phyloP scores from a whole-genome alignment of 2,797 vertebrate genomes.

The Crypturellus tataupa region DNA sequence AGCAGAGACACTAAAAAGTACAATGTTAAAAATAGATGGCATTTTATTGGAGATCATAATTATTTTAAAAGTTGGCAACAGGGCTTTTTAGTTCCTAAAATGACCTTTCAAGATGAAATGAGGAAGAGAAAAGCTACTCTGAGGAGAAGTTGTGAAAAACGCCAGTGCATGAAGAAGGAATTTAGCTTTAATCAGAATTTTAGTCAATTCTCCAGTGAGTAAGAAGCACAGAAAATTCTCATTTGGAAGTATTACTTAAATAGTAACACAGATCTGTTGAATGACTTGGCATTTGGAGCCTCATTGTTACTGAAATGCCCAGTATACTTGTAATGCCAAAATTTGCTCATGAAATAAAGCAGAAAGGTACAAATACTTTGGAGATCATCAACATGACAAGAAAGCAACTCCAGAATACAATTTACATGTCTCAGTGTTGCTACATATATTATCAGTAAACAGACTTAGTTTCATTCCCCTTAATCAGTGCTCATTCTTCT shows the following conservation, averaged over 20 bases:
- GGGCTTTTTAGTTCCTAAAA: slow-evolving; percentile 64
- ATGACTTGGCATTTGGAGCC: not conserved
- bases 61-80: slow-evolving; percentile 78
- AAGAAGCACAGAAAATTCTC: not conserved
- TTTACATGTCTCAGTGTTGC: not conserved
- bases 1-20: slow-evolving; percentile 75
- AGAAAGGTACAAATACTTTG: slow-evolving; percentile 18
- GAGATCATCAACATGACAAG: slow-evolving; percentile 14
- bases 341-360: not conserved
- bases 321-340: not conserved
- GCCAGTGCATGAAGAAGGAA: slow-evolving; percentile 7
- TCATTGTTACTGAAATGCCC: not conserved
- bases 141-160: slow-evolving; percentile 30
- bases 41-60: slow-evolving; percentile 79
- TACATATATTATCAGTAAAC: slow-evolving; percentile 22
- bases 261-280: not conserved
- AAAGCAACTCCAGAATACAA: not conserved
- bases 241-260: not conserved
- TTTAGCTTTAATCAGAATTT: slow-evolving; percentile 50
- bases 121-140: slow-evolving; percentile 45
- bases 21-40: slow-evolving; percentile 77
- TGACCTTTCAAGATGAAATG: slow-evolving; percentile 72
- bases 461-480: slow-evolving; percentile 41
- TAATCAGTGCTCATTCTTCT: slow-evolving; percentile 53
- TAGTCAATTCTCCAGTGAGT: slow-evolving; percentile 1